A percentile compares a stretch with the other conserved stretches of the same genome.
Conservation (phyloP, 2,888 invertebrate genomes). For the Drosophila yooni region DNA sequence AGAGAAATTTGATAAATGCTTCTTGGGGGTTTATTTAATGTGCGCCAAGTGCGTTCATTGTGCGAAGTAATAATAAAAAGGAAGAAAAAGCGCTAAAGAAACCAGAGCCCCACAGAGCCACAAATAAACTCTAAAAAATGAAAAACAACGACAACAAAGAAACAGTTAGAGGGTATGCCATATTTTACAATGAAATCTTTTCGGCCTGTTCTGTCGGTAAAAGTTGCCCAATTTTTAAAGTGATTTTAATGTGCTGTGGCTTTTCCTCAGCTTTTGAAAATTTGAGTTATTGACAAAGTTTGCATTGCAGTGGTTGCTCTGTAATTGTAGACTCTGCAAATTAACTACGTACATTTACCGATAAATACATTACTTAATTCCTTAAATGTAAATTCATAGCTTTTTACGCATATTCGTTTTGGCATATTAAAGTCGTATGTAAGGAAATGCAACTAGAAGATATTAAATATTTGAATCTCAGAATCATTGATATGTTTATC, state of each 20-base stretch:
- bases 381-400: neutral
- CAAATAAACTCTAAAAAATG: constrained; percentile 15
- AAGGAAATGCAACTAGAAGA: neutral
- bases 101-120: constrained; percentile 15
- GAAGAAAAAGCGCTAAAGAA: constrained; percentile 26
- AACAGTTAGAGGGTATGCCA: constrained; percentile 28
- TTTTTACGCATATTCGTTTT: neutral
- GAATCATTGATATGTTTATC: neutral
- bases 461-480: neutral
- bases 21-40: constrained; percentile 80
- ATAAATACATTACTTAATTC: neutral
- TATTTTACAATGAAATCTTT: constrained; percentile 44
- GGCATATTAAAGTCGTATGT: neutral
- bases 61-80: constrained; percentile 71
- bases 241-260: constrained; percentile 64
- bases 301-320: neutral
- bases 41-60: constrained; percentile 77
- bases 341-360: neutral
- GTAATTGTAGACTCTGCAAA: constrained; percentile 2
- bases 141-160: constrained; percentile 6
- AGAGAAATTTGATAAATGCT: constrained; percentile 78
- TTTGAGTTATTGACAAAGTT: constrained; percentile 72
- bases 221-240: constrained; percentile 57
- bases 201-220: constrained; percentile 13
- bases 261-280: constrained; percentile 27